These are phyloP conservation scores for Ptilodon capucinus DNA, from an alignment of 2,888 invertebrate genomes.

Conservation along the genomic window DNA sequence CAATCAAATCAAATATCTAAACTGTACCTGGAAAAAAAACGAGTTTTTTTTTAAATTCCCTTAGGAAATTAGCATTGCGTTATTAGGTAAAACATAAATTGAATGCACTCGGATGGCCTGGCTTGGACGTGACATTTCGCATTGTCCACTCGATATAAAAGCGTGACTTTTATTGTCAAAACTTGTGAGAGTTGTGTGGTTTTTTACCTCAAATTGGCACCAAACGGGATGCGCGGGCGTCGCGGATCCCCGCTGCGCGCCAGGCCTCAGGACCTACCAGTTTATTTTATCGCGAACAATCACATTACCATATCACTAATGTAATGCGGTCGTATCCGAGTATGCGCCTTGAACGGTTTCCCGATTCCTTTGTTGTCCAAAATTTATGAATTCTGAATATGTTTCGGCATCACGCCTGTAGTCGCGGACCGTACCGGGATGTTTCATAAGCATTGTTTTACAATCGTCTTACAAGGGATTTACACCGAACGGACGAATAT, in stretches of 20 bases:
- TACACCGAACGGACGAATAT: conserved; percentile 45
- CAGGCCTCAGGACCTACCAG: conserved; percentile 53
- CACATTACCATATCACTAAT: conserved; percentile 81
- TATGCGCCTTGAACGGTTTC: conserved; percentile 77
- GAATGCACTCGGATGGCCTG: conserved; percentile 30
- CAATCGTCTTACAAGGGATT: conserved; percentile 57
- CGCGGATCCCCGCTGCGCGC: conserved; percentile 67
- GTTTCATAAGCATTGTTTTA: conserved; percentile 68
- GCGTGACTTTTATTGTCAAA: conserved; percentile 60
- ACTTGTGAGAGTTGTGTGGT: conserved; percentile 64
- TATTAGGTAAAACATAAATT: conserved; percentile 4
- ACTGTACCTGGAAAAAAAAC: too few relatives aligned
- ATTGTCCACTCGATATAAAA: conserved; percentile 41
- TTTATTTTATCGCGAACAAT: conserved; percentile 79
- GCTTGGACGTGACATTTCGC: conserved; percentile 28
- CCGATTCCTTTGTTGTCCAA: conserved; percentile 75
- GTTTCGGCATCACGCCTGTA: conserved; percentile 64
- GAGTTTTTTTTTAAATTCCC: too few relatives aligned
- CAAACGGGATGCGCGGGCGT: conserved; percentile 49
- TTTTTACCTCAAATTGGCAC: conserved; percentile 61
- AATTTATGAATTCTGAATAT: conserved; percentile 75
- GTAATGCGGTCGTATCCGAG: conserved; percentile 73
- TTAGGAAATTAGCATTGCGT: background rate
- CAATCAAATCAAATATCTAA: too few relatives aligned
- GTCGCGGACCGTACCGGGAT: conserved; percentile 49